A percentile compares a stretch with the other conserved stretches of the same genome.
Conservation (phyloP, 2,797 vertebrate genomes). For the Menidia menidia region DNA sequence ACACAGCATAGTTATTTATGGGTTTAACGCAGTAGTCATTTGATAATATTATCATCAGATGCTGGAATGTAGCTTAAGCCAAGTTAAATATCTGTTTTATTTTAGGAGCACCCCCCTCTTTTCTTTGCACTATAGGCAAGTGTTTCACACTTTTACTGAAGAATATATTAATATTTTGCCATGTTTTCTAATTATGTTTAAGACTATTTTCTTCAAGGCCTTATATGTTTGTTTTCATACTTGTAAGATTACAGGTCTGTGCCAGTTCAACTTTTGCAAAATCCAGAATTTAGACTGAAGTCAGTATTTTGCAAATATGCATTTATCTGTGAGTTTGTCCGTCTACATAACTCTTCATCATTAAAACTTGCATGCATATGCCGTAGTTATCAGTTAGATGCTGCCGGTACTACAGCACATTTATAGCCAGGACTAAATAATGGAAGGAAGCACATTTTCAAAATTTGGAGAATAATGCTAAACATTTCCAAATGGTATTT, state of each 20-base stretch:
- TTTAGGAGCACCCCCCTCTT: conserved; percentile 71
- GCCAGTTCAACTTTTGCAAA: conserved; percentile 23
- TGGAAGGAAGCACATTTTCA: neutral
- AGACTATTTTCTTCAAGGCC: conserved; percentile 51
- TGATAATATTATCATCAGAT: conserved; percentile 86
- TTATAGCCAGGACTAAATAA: neutral
- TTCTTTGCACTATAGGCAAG: conserved; percentile 65
- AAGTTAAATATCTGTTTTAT: conserved; percentile 87
- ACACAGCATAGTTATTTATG: conserved; percentile 82
- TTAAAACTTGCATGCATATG: neutral
- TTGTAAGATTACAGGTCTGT: conserved; percentile 24
- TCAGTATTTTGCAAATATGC: conserved; percentile 1
- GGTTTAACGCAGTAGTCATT: conserved; percentile 83
- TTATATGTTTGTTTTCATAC: conserved; percentile 60
- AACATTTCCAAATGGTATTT: neutral
- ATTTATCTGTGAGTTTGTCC: conserved; percentile 21
- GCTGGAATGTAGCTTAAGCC: conserved; percentile 72
- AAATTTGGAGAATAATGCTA: neutral
- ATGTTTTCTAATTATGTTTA: conserved; percentile 75
- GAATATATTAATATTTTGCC: conserved; percentile 71
- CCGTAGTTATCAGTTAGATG: neutral
- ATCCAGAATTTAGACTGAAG: conserved; percentile 25
- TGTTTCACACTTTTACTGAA: conserved; percentile 63
- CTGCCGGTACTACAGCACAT: neutral
- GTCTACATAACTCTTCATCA: too few species aligned